Base-by-base conservation (phyloP, 2,113 vertebrate genomes). In the Carettochelys insculpta region DNA sequence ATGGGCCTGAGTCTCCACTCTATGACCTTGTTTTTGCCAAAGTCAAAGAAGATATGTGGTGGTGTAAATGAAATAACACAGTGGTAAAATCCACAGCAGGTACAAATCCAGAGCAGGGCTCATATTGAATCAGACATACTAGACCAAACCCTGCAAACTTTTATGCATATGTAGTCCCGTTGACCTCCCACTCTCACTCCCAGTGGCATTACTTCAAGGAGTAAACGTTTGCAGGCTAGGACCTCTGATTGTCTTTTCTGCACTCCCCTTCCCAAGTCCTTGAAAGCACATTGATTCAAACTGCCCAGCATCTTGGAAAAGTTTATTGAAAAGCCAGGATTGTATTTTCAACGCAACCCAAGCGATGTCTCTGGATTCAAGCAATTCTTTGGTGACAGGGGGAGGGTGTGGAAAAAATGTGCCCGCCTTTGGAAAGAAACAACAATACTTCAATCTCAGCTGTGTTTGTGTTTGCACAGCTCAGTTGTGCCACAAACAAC, bases 401-500 rank as follows among this genome's bases (percentile, higher is more conserved):
- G 3, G 27, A n/a, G 5, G 31, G 22, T 11, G 38, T n/a, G 8
- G 73, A 50, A 50, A 50, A 27, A 94, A 94, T 96, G 95, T 76
- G 92, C 91, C 87, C 3, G 41, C 58, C 86, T 87, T 91, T 85
- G 81, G 89, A 93, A 92, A 92, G 87, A 27, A 34, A 87, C 80
- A 68, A 38, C 71, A 98, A 97, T 50, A 93, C 90, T 97, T 93
- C 90, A 84, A n/a, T 97, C 95, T 96, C 89, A 86, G 96, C 94
- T 77, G 94, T 97, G 97, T 97, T 97, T 98, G 95, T 98, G 97
- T 97, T 98, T 97, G 95, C 96, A 86, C 68, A 97, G 97, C 98
- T 98, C 97, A 97, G 97, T 98, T 96, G 97, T 97, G 98, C 95
- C 97, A 97, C 97, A 97, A 98, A 98, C 97, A 97, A 94, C 97